Percentiles rank a stretch among this genome's conserved stretches.
These are phyloP conservation scores for Rhabdomys pumilio DNA, from an alignment of 2,797 vertebrate genomes.

Conservation along the genomic window DNA sequence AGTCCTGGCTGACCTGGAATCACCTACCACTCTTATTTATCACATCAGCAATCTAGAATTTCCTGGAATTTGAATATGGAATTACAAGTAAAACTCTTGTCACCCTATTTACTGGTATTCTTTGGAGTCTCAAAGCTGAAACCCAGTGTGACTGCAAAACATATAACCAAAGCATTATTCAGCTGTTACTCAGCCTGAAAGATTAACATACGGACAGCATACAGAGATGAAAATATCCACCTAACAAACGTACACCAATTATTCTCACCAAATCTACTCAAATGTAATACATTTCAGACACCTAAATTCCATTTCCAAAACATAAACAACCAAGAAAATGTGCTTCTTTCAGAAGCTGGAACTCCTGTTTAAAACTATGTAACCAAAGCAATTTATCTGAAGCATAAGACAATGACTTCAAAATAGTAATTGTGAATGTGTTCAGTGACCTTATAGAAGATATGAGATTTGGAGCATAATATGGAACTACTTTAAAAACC, in stretches of 20 bases:
- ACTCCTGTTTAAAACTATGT: neutral
- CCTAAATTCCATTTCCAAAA: neutral
- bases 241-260: neutral
- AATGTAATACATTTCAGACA: neutral
- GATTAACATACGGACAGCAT: neutral
- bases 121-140: neutral
- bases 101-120: neutral
- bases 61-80: neutral
- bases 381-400: neutral
- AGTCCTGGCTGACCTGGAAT: no score
- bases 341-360: neutral
- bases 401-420: neutral
- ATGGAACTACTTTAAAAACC: neutral
- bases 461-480: neutral
- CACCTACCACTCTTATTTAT: neutral
- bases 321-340: neutral
- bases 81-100: neutral
- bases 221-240: neutral
- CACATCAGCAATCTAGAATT: neutral
- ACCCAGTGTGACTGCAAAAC: neutral
- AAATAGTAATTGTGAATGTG: neutral
- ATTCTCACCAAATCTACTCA: neutral
- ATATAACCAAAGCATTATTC: neutral
- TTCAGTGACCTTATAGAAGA: neutral
- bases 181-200: neutral